Conservation (phyloP, 1,140 invertebrate species). For the Tetraneura akinire region DNA sequence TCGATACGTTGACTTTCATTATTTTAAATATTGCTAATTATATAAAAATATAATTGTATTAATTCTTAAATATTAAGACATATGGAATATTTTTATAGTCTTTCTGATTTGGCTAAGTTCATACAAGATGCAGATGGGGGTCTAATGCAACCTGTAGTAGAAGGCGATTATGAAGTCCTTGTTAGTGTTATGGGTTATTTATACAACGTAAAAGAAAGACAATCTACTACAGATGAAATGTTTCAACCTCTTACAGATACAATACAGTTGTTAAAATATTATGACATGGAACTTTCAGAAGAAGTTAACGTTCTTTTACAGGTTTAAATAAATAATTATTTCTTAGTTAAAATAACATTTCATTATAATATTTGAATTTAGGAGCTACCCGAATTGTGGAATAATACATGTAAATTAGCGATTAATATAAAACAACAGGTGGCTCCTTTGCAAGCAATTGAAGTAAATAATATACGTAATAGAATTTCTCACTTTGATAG, state of each 20-base stretch:
- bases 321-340: constrained; percentile 58
- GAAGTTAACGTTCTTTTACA: constrained; percentile 80
- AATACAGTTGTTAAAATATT: constrained; percentile 80
- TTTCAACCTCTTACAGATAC: constrained; percentile 90
- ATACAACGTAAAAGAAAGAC: constrained; percentile 79
- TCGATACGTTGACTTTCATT: too few relatives aligned
- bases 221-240: constrained; percentile 82
- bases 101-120: constrained; percentile 64
- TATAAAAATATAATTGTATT: too few relatives aligned
- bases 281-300: constrained; percentile 86
- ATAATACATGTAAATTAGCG: constrained; percentile 90
- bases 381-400: constrained; percentile 95
- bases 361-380: constrained; percentile 58
- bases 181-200: constrained; percentile 83
- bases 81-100: too few relatives aligned
- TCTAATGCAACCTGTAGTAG: constrained; percentile 77
- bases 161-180: constrained; percentile 77
- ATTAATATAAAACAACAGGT: constrained; percentile 90
- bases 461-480: constrained; percentile 85
- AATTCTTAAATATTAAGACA: too few relatives aligned
- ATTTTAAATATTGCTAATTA: too few relatives aligned
- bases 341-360: not conserved
- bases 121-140: constrained; percentile 68
- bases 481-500: constrained; percentile 84
- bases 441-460: constrained; percentile 90